Base-by-base conservation (phyloP, 2,797 vertebrate species). In the Gymnopithys bicolor region DNA sequence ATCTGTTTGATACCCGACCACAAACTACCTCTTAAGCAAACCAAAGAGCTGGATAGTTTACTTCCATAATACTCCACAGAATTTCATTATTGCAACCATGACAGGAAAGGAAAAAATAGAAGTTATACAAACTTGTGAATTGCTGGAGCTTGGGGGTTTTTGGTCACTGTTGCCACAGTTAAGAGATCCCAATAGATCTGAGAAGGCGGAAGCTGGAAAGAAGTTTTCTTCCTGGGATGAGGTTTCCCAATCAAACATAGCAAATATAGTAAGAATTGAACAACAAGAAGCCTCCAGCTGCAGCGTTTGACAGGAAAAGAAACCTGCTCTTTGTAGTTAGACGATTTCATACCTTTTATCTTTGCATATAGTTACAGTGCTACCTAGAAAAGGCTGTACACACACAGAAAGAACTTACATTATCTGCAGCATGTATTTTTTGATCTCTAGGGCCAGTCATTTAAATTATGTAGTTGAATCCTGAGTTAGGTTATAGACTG, bases 1-100 rank as follows among this genome's bases (percentile, higher is more conserved):
- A 67, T 97, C 97, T 98, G 94, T 97, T 96, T 97, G 96, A 95
- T 67, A 73, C 95, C 94, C 86, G 33, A 97, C 98, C 98, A 97
- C 97, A 98, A 98, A 97, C 96, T 97, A 97, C 96, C 94, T 97
- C 97, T 96, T 96, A 96, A 96, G 93, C 80, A 94, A 96, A 96
- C 94, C 95, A 82, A 95, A 46, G 77, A 76, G 71, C 45, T 94
- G 75, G 85, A 85, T 97, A 94, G 35, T 62, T 93, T 97, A 86
- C 59, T 96, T 95, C 87, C 93, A 87, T 33, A 55, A 87, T 19
- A 82, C 77, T 95, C 45, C 79, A 82, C 85, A 23, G 80, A 13
- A 90, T 89, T 86, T 96, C 67, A 89, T 97, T 95, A 93, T 71
- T 95, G 32, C 2, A 90, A 62, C 74, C 93, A 77, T 92, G 95